Base-by-base conservation (phyloP, 2,113 vertebrate species). In the Saccopteryx leptura region DNA sequence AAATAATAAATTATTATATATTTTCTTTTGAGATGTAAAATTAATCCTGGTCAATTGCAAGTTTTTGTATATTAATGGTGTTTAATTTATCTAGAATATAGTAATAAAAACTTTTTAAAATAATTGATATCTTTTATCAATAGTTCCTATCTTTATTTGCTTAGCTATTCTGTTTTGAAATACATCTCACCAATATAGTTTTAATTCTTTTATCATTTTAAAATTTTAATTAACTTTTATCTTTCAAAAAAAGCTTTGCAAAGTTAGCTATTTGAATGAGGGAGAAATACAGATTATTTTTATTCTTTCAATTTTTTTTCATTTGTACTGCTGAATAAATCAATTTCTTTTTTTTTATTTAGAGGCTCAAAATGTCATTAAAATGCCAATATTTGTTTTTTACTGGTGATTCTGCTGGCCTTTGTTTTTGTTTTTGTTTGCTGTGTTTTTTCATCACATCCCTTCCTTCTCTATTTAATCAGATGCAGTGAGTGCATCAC, bases 401-500 rank as follows among this genome's bases (percentile, higher is more conserved):
- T 68, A 97, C 14, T 28, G 95, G 6, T 76, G 91, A 95, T 93
- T 83, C 9, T 86, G 23, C 74, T 92, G 88, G 50, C 39, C 39
- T 39, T 39, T 17, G 4, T 71, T 79, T 83, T 68, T 50, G 11
- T 61, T 82, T 52, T 76, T 39, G 39, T 39, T 63, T 58, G 1
- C 26, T 61, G 33, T 54, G 39, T 19, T 54, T 21, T 54, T 19
- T 9, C 4, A 1, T 31, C 15, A 6, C 1, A 39, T 4, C 17
- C 4, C 18, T 4, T 54, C 46, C 6, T 58, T 94, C 78, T 96
- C 24, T 91, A 26, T 95, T 94, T 93, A 93, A 96, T 98, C 92
- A 96, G 60, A 71, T 92, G 69, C 66, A 84, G 5, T 24, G 7
- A 54, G 39, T 98, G 96, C 96, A 97, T 98, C 91, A 65, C 95